Conservation (phyloP, 2,888 invertebrate genomes). For the Campoplex capitator region DNA sequence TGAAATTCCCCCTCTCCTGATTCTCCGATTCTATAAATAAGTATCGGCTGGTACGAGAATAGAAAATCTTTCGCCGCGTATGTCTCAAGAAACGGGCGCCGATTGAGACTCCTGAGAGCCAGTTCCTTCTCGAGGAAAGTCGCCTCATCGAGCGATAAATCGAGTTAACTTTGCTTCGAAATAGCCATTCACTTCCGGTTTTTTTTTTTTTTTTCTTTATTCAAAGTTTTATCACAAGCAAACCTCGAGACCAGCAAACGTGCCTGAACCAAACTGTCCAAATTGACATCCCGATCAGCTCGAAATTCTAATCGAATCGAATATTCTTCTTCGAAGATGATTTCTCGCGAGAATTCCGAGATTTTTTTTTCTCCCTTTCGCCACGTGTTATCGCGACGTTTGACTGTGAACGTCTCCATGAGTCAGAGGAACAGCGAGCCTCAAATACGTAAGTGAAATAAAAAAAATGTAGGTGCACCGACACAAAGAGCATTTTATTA, state of each 20-base stretch:
- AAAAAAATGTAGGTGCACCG: constrained; percentile 13
- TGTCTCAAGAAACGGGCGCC: constrained; percentile 22
- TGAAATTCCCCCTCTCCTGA: constrained; percentile 67
- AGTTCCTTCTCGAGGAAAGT: constrained; percentile 61
- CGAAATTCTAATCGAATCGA: too few relatives aligned
- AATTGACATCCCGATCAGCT: neutral
- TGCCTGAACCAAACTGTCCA: constrained; percentile 6
- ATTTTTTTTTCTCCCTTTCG: neutral
- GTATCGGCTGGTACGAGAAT: constrained; percentile 77
- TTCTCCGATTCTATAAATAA: constrained; percentile 80
- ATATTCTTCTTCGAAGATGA: neutral
- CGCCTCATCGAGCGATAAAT: constrained; percentile 36
- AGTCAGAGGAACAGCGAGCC: constrained; percentile 19
- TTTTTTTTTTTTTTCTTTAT: neutral
- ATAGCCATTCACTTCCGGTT: constrained; percentile 59
- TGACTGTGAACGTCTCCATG: constrained; percentile 14
- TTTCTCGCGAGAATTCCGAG: neutral
- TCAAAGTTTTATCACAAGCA: neutral
- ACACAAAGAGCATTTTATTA: constrained; percentile 34
- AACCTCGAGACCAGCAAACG: neutral
- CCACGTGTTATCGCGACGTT: constrained; percentile 2
- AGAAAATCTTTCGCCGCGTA: constrained; percentile 76
- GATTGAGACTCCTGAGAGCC: constrained; percentile 41
- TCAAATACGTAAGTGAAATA: constrained; percentile 7
- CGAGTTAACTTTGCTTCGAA: constrained; percentile 46